Evolutionary conservation across 2,888 invertebrate genomes (phyloP), one percentile per base, ranked within the genome.

Genomic region (Nebria brevicollis): DNA sequence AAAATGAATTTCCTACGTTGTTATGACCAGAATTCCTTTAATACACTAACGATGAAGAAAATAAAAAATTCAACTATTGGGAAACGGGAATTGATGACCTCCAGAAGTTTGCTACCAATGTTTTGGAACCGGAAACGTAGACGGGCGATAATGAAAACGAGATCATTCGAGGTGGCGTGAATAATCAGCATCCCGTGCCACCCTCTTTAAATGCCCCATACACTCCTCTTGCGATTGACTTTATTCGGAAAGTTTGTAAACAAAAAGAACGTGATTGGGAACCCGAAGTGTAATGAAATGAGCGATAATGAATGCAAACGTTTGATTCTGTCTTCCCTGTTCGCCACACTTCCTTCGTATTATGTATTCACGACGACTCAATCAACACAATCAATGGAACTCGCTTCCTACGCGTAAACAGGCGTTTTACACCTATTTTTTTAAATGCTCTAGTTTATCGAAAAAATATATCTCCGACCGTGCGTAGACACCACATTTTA

Each of bases 241-340:
- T 86, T 86, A 73, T 78, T 85, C 85, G 85, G 85, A 86, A 87
- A 87, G 85, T 87, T 87, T 86, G 86, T 86, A 87, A 86, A 87
- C 86, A 86, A 86, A 87, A 86, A 86, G 84, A 78, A 74, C 43
- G 73, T 85, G 85, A 87, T 86, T 86, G 85, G 86, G 25, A 70
- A 70, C 8, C 26, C 20, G 11, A 70, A 13, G 70, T 70, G 70
- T 70, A 70, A 70, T 70, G 70, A 70, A 70, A 70, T 70, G 70
- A 70, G 25, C 70, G 70, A 70, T 54, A 54, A 54, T 54, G 54
- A 54, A 54, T 54, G 54, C 54, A 54, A 54, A 54, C 54, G 54
- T 54, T 54, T 54, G 54, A 54, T 54, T 54, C 54, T 3, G 54
- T 13, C 54, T 11, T 13, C 54, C 13, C 54, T 54, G 4, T 13